Conservation (phyloP, 2,888 invertebrate species). For the Drosophila mettleri region DNA sequence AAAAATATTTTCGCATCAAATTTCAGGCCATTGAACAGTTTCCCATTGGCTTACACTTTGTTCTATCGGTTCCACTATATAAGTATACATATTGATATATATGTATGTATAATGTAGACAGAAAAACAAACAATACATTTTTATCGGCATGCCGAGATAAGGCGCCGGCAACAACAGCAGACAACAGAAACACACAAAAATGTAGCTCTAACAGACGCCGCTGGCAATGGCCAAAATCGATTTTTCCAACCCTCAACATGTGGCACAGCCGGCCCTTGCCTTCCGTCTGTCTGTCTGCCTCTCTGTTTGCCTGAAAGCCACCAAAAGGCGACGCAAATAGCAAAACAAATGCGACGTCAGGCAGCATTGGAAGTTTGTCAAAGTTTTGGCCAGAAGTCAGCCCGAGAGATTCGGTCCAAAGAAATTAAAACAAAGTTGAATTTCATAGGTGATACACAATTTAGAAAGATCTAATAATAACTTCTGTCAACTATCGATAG, state of each 20-base stretch:
- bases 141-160: conserved; percentile 64
- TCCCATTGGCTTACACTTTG: conserved; percentile 11
- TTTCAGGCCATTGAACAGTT: conserved; percentile 41
- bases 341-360: conserved; percentile 12
- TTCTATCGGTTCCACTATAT: conserved; percentile 1
- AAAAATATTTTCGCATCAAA: conserved; percentile 35
- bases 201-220: conserved; percentile 36
- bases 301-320: neutral
- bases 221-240: conserved; percentile 77
- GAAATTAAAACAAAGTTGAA: neutral
- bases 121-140: conserved; percentile 52
- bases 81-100: neutral
- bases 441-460: neutral
- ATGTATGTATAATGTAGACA: conserved; percentile 11
- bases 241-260: conserved; percentile 79
- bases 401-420: neutral
- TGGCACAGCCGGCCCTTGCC: conserved; percentile 31
- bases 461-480: neutral
- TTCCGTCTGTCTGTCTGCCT: conserved; percentile 21
- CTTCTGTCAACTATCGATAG: neutral
- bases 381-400: neutral
- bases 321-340: conserved; percentile 1
- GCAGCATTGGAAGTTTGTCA: conserved; percentile 6
- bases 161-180: conserved; percentile 53
- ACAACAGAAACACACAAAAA: conserved; percentile 29